Evolutionary conservation across 2,797 vertebrate genomes (phyloP).

Genomic region (Crypturellus tataupa): DNA sequence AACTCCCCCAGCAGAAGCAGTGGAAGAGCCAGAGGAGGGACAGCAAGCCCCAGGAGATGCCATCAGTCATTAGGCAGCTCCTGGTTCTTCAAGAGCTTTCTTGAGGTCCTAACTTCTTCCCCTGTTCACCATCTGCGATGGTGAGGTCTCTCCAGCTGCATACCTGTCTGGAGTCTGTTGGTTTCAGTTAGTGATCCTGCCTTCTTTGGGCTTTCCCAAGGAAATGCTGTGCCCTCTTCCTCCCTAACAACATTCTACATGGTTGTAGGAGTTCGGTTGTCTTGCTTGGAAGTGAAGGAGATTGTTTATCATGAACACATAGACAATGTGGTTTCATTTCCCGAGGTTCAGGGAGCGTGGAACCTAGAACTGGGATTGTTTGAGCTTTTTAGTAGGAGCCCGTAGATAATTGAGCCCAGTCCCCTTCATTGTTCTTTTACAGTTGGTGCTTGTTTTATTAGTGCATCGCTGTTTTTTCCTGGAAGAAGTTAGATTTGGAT

Average conservation of each 20-base stretch:
- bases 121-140: neutral
- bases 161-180: neutral
- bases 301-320: slow-evolving; percentile 28
- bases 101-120: neutral
- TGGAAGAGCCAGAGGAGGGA: neutral
- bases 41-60: neutral
- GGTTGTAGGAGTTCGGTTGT: slow-evolving; percentile 11
- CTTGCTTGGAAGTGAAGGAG: slow-evolving; percentile 20
- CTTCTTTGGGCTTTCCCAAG: neutral
- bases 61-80: neutral
- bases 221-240: neutral
- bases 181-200: neutral
- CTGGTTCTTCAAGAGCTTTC: neutral
- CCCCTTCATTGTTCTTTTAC: slow-evolving; percentile 40
- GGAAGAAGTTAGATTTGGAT: neutral
- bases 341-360: neutral
- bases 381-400: slow-evolving; percentile 8
- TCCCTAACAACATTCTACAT: rapidly evolving
- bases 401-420: slow-evolving; percentile 28
- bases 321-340: slow-evolving; percentile 34
- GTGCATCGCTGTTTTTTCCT: neutral
- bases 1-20: neutral
- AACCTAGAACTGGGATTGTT: slow-evolving; percentile 6
- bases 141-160: neutral
- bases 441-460: slow-evolving; percentile 2